Conservation (phyloP, 2,888 invertebrate genomes). For the Thyatira batis region DNA sequence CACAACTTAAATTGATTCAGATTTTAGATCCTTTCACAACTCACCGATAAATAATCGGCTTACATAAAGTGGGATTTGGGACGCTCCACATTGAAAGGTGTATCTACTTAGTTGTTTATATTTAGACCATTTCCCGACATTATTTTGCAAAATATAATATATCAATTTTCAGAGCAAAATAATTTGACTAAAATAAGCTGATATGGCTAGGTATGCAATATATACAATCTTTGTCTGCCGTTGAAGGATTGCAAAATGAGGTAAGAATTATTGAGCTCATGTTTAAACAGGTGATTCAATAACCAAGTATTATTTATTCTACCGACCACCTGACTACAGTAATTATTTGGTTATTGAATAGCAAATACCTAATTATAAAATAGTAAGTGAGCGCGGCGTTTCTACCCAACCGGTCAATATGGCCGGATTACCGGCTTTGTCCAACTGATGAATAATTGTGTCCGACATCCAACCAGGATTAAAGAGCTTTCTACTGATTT, state of each 20-base stretch:
- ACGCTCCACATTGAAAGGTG: background rate
- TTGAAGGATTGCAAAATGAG: no score
- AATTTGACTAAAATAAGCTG: no score
- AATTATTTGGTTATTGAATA: slow-evolving; percentile 59
- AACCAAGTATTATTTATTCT: slow-evolving; percentile 21
- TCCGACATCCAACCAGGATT: slow-evolving; percentile 73
- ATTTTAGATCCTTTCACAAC: background rate
- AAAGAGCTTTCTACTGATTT: slow-evolving; percentile 76
- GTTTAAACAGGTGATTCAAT: slow-evolving; percentile 10
- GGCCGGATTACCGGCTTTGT: slow-evolving; percentile 74
- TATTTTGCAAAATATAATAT: no score
- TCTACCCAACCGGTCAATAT: slow-evolving; percentile 67
- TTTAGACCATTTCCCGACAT: no score
- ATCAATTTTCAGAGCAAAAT: no score
- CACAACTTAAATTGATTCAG: no score
- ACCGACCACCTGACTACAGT: slow-evolving; percentile 26
- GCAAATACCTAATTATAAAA: slow-evolving; percentile 35
- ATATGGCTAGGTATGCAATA: no score
- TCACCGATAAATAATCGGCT: slow-evolving; percentile 14
- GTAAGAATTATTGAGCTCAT: background rate
- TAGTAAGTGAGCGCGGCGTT: slow-evolving; percentile 32
- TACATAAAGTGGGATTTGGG: slow-evolving; percentile 19
- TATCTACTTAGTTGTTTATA: background rate
- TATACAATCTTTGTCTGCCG: no score
- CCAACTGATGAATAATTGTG: slow-evolving; percentile 78